A percentile compares a stretch with the other conserved stretches of the same genome.
Evolutionary conservation across 2,797 vertebrate species (phyloP).

Genomic region (Pyrrhura leucotis): DNA sequence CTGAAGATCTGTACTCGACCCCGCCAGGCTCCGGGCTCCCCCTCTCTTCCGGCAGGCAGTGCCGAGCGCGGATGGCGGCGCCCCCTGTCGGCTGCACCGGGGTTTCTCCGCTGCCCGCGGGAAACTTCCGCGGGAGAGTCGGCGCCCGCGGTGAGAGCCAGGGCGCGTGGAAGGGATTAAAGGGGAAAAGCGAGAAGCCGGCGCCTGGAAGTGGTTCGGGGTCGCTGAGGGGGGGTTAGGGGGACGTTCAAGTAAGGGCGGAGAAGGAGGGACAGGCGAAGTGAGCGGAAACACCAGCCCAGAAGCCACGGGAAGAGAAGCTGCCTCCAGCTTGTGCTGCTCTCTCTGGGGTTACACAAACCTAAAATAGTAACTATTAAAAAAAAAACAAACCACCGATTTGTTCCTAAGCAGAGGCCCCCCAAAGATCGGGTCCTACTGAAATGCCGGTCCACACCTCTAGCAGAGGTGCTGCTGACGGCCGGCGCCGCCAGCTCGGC

Average conservation of each 20-base stretch:
- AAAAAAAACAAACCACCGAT: not conserved
- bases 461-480: not conserved
- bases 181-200: not conserved
- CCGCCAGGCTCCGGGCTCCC: constrained; percentile 51
- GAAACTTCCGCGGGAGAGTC: not conserved
- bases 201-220: not conserved
- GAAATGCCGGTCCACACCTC: not conserved
- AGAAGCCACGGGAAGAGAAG: not conserved
- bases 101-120: constrained; percentile 44
- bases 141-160: not conserved
- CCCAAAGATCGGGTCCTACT: not conserved
- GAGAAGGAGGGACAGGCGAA: not conserved
- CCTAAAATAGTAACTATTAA: not conserved
- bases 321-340: not conserved
- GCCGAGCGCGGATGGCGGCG: constrained; percentile 62
- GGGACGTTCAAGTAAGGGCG: fast-evolving
- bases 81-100: constrained; percentile 78
- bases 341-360: not conserved
- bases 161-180: not conserved
- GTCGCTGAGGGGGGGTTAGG: not conserved
- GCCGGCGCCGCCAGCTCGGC: not conserved
- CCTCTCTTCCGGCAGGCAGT: constrained; percentile 60
- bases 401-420: not conserved
- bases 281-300: not conserved
- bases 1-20: constrained; percentile 79